A percentile compares a stretch with the other conserved stretches of the same genome.
Evolutionary conservation across 2,113 vertebrate species (phyloP).

Genomic region (Oreochromis tanganicae): DNA sequence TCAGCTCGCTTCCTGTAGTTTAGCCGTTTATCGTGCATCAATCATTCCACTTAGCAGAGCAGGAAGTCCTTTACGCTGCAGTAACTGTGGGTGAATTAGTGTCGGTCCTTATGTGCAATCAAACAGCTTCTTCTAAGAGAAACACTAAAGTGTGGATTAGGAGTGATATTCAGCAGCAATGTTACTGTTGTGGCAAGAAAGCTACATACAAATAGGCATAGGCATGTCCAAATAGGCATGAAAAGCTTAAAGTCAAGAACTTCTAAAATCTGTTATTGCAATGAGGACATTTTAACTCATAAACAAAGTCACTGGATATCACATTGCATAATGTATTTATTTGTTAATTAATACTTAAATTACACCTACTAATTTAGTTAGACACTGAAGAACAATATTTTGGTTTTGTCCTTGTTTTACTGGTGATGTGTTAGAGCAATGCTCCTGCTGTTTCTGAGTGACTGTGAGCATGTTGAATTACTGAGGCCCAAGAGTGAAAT

Average conservation of each 20-base stretch:
- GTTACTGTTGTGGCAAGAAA: not conserved
- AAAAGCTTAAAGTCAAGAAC: not conserved
- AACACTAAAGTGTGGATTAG: not conserved
- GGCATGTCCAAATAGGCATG: not conserved
- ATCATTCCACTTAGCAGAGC: not conserved
- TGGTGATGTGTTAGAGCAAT: not conserved
- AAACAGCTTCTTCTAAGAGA: not conserved
- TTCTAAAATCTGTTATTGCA: not conserved
- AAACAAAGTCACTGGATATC: not conserved
- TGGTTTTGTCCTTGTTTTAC: rapidly evolving
- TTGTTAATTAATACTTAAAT: not conserved
- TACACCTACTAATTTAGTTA: not conserved
- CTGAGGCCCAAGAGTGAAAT: not conserved
- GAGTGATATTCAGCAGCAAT: not conserved
- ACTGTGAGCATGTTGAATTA: not conserved
- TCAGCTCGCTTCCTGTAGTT: not conserved
- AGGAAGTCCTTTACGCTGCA: not conserved
- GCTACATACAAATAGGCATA: not conserved
- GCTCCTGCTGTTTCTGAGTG: not conserved
- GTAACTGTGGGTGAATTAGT: not conserved
- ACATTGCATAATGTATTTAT: not conserved
- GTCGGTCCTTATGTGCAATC: not conserved
- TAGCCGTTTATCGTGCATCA: not conserved
- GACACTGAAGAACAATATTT: not conserved
- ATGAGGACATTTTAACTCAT: not conserved